Base-by-base conservation (phyloP, 2,888 invertebrate genomes). In the Epinotia brunnichana region DNA sequence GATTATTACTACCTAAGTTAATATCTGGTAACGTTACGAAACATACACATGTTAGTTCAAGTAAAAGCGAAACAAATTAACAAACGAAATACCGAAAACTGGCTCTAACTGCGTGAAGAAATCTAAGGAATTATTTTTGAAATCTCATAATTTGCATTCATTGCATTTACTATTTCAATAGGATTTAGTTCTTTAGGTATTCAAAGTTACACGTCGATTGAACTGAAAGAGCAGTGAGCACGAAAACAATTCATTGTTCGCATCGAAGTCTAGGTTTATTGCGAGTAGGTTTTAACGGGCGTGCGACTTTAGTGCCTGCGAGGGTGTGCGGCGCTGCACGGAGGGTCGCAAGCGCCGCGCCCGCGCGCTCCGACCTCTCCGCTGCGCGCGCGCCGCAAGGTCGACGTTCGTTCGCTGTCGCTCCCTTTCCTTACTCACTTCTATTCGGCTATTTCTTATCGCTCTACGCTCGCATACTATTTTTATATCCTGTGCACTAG, bases 401-500 rank as follows among this genome's bases (percentile, higher is more conserved):
- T 69, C 53, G 61, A 69, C 15, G 63, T 62, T 67, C 51, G 74
- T 60, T 35, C 57, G 24, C 51, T 41, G 39, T 39, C 62, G 39
- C 51, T 21, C 41, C n/a, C 35, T 51, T 62, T 56, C 61, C 67
- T 74, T 70, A 70, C 39, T 60, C 62, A 57, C 17, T 62, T 63
- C 17, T 17, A 41, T 48, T 51, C 53, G n/a, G 17, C 62, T 17
- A 39, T 39, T 75, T 75, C 78, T 85, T 85, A 85, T 85, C 85
- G 81, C 79, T 75, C 68, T 74, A 75, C 74, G 79, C 77, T 78
- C 73, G 79, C 77, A 78, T 79, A 83, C 77, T 75, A 79, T 81
- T 84, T 83, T 83, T 81, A 82, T 82, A 77, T 77, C 75, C 78
- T 70, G 76, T 78, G 80, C 78, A 79, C 77, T 78, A 79, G 81